Percentiles rank a stretch among this genome's conserved stretches.
Evolutionary conservation across 92 coral and sea anemone species (phyloP).

Genomic region (Palythoa grandis): DNA sequence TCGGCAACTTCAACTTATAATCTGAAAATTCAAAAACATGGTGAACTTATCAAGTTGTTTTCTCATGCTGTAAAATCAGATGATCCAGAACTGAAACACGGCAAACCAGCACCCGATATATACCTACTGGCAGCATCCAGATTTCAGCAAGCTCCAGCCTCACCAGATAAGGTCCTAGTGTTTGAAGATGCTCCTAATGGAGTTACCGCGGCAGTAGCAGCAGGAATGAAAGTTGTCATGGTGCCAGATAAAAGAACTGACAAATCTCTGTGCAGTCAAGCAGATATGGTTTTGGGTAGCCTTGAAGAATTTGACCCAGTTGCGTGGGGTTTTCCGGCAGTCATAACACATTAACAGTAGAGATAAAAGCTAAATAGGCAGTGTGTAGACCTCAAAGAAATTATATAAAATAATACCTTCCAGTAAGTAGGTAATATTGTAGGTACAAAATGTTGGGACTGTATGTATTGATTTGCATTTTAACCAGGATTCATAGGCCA

Average conservation of each 20-base stretch:
- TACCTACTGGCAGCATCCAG: slow-evolving; percentile 84
- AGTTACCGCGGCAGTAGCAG: slow-evolving; percentile 87
- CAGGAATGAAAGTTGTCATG: slow-evolving; percentile 96
- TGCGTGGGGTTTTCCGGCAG: slow-evolving; percentile 87
- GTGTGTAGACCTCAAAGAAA: too few species aligned
- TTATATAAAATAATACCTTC: too few species aligned
- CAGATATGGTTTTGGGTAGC: slow-evolving; percentile 68
- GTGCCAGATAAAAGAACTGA: slow-evolving; percentile 83
- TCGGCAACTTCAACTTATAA: slow-evolving; percentile 69
- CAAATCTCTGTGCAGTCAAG: slow-evolving; percentile 67
- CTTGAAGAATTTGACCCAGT: slow-evolving; percentile 85
- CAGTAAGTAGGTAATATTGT: too few species aligned
- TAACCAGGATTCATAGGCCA: too few species aligned
- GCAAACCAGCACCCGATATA: slow-evolving; percentile 94
- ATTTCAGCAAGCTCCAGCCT: slow-evolving; percentile 67
- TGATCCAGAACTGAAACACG: slow-evolving; percentile 83
- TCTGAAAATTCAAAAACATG: slow-evolving; percentile 71
- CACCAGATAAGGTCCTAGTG: slow-evolving; percentile 84
- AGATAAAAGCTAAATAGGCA: not conserved
- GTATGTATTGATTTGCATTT: too few species aligned
- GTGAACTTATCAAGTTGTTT: slow-evolving; percentile 60
- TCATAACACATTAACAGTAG: not conserved
- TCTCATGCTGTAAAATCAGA: slow-evolving; percentile 87
- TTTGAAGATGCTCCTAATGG: slow-evolving; percentile 99
- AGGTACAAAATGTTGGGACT: too few species aligned